Evolutionary conservation across 1,140 invertebrate species (phyloP).

Genomic region (Coelopa frigida): DNA sequence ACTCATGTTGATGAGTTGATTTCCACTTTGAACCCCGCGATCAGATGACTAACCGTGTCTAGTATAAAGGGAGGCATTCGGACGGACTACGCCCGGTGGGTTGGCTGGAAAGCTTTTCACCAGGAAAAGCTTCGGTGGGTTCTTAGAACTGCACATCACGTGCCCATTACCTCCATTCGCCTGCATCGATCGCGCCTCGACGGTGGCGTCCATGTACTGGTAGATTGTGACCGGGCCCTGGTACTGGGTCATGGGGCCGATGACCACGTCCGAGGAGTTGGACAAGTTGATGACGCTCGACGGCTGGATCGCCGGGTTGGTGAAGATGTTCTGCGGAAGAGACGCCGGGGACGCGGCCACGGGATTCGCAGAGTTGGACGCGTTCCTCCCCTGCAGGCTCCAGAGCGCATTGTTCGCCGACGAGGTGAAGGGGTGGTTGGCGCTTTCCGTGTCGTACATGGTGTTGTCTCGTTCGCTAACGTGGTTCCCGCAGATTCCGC

Average conservation of each 20-base stretch:
- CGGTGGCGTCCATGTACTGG: constrained; percentile 41
- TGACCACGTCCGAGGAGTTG: constrained; percentile 43
- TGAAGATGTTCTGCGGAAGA: constrained; percentile 27
- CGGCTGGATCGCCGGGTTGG: constrained; percentile 30
- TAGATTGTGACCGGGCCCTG: constrained; percentile 45
- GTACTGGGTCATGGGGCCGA: constrained; percentile 46
- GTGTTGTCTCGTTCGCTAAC: not conserved
- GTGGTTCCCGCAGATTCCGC: not conserved
- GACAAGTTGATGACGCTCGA: constrained; percentile 39
- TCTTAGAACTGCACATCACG: not conserved
- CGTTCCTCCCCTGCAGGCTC: constrained; percentile 20
- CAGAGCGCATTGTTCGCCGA: constrained; percentile 19
- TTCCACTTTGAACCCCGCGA: too few relatives aligned
- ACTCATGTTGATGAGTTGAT: too few relatives aligned
- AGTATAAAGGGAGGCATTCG: too few relatives aligned
- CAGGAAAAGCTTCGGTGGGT: not conserved
- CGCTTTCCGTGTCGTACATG: not conserved
- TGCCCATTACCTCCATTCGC: constrained; percentile 24
- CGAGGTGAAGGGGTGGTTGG: constrained; percentile 11
- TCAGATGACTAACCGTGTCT: too few relatives aligned
- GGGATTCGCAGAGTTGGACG: constrained; percentile 9
- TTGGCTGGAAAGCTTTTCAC: too few relatives aligned
- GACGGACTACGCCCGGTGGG: too few relatives aligned
- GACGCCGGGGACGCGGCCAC: constrained; percentile 13
- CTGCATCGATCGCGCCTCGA: constrained; percentile 32